Evolutionary conservation across 2,113 vertebrate species (phyloP).

Genomic region (Myrmophylax atrothorax): DNA sequence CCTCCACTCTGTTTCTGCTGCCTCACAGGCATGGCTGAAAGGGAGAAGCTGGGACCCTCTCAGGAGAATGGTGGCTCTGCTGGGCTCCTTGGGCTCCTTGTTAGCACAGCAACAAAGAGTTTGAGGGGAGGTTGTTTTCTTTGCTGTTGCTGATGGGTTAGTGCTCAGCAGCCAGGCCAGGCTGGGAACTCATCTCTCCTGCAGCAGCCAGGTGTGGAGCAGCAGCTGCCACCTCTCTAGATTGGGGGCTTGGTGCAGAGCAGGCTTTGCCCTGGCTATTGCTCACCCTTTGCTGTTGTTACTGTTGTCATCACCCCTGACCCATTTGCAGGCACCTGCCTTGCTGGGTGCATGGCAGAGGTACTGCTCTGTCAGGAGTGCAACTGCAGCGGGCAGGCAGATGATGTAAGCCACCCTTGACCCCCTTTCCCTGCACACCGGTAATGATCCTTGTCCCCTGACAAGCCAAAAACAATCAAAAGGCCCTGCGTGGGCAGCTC

Average conservation of each 20-base stretch:
- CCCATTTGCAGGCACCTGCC: not conserved
- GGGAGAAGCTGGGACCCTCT: not conserved
- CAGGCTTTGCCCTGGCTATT: not conserved
- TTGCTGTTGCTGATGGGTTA: accelerated
- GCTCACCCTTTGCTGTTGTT: not conserved
- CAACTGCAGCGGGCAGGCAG: not conserved
- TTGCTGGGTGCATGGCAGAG: not conserved
- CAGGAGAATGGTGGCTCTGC: not conserved
- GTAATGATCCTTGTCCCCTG: not conserved
- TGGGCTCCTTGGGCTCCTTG: not conserved
- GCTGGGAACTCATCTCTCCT: not conserved
- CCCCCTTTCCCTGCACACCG: accelerated
- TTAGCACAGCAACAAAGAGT: not conserved
- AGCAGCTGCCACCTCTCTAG: accelerated
- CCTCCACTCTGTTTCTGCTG: not conserved
- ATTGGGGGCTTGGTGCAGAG: accelerated
- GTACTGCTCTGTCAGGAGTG: not conserved
- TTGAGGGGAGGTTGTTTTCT: not conserved
- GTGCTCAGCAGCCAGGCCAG: not conserved
- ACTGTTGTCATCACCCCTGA: not conserved
- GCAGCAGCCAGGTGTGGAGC: not conserved
- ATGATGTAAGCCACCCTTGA: not conserved
- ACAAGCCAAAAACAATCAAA: not conserved
- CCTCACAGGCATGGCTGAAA: not conserved
- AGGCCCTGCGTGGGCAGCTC: accelerated